A percentile compares a stretch with the other conserved stretches of the same genome.
phyloP scores from a whole-genome alignment of 1,140 invertebrate species.

The Cecropterus lyciades region DNA sequence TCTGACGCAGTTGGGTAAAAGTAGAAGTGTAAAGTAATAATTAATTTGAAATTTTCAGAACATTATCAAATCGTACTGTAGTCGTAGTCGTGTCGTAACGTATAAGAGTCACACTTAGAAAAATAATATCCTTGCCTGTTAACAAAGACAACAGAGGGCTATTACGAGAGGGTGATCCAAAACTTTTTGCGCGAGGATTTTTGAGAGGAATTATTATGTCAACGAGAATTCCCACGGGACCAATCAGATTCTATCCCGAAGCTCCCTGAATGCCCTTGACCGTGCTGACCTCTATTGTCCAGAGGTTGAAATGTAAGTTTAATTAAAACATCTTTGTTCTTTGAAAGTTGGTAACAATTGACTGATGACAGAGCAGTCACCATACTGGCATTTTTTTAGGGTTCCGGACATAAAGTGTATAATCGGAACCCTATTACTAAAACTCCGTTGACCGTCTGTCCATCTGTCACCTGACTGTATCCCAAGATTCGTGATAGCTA shows the following conservation, averaged over 20 bases:
- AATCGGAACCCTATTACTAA: no score
- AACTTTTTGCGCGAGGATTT: constrained; percentile 22
- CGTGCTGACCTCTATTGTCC: not conserved
- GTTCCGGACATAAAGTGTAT: no score
- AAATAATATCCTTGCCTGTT: constrained; percentile 18
- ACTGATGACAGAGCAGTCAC: no score
- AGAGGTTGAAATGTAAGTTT: not conserved
- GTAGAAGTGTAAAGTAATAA: no score
- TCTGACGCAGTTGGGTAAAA: no score
- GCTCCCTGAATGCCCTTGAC: constrained; percentile 8
- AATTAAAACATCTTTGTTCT: constrained; percentile 3
- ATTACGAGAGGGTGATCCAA: constrained; percentile 26
- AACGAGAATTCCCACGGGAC: constrained; percentile 2
- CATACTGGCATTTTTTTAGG: no score
- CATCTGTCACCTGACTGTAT: no score
- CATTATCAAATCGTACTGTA: no score
- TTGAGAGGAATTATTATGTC: constrained; percentile 26
- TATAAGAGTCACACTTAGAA: not conserved
- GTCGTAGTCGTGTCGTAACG: not conserved
- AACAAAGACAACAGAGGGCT: constrained; percentile 32
- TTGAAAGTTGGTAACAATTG: no score
- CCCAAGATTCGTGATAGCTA: no score
- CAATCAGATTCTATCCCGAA: constrained; percentile 8
- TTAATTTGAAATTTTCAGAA: no score
- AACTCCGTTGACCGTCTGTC: no score